A percentile compares a stretch with the other conserved stretches of the same genome.
Evolutionary conservation across 64 coral and sea anemone genomes (phyloP).

Genomic region (Montipora capricornis): DNA sequence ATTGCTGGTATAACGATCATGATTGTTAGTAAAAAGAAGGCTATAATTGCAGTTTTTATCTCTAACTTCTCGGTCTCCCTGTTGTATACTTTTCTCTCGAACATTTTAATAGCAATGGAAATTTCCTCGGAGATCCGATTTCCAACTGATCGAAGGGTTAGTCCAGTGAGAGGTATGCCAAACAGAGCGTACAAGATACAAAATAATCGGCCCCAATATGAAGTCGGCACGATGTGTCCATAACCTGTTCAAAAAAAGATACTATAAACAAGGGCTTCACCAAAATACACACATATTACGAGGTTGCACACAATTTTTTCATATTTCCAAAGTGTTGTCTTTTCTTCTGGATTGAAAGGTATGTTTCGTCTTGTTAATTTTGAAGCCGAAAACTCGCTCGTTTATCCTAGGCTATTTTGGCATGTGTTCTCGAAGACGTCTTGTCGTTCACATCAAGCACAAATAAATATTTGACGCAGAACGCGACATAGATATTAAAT

Average conservation of each 20-base stretch:
- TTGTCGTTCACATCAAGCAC: conserved; percentile 11
- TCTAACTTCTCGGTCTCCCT: conserved; percentile 93
- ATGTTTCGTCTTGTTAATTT: not conserved
- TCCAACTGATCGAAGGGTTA: conserved; percentile 92
- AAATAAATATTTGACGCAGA: conserved; percentile 17
- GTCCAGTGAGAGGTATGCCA: conserved; percentile 92
- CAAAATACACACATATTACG: not conserved
- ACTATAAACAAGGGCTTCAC: not conserved
- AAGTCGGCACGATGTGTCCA: conserved; percentile 91
- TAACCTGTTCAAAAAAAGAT: conserved; percentile 75
- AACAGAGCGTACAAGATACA: conserved; percentile 95
- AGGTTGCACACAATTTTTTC: no score
- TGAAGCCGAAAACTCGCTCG: not conserved
- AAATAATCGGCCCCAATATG: conserved; percentile 68
- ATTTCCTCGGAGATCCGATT: conserved; percentile 94
- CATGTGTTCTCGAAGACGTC: not conserved
- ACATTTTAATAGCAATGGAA: conserved; percentile 60
- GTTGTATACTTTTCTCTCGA: conserved; percentile 91
- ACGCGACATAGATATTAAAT: conserved; percentile 32
- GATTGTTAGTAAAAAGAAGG: conserved; percentile 73
- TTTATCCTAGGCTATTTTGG: no score
- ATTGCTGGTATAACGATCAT: conserved; percentile 87
- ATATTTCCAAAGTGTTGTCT: no score
- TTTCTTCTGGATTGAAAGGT: no score
- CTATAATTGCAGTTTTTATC: conserved; percentile 93